Evolutionary conservation across 1,140 invertebrate species (phyloP), one percentile per base, ranked within the genome.

Genomic region (Pogonognathellus flavescens): DNA sequence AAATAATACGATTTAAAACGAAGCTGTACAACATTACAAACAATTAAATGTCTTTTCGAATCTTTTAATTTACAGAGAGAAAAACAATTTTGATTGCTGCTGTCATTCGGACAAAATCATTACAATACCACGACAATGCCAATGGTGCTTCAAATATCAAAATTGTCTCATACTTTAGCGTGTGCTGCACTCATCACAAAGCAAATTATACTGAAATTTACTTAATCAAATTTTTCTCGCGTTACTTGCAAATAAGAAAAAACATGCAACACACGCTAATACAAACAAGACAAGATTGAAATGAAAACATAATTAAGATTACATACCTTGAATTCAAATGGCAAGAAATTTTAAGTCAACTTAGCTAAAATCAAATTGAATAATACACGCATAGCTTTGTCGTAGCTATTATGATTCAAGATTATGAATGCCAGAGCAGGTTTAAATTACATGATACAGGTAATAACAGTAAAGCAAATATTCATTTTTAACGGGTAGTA

Each of bases 211-310:
- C 16, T 49, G 70, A 76, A 72, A 76, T 49, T 66, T 66, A 66
- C 22, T 66, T 13, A 66, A 66, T 25, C 62, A 62, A 62, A 62
- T 59, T 16, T 41, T 49, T 72, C 31, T n/a, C 11, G 3, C 11
- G 53, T 14, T 14, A 14, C 11, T 76, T 13, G 70, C 70, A 76
- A n/a, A 76, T n/a, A 76, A 49, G 20, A 76, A 76, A 66, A 18
- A 16, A 76, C 70, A 76, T 76, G 70, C 70, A 76, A 76, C 70
- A 76, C 70, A 76, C 70, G 70, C 70, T 76, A 76, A 41, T 76
- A 50, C 70, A 76, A 49, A 76, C 70, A 76, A 76, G 70, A 76
- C 70, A 76, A 76, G 25, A 76, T 76, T 49, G 25, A 76, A 76
- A 76, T 76, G 25, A 76, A 76, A 76, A 50, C 49, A 14, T 49